A percentile compares a stretch with the other conserved stretches of the same genome.
Conservation (phyloP, 2,113 vertebrate genomes). For the Ceuthmochares aereus region DNA sequence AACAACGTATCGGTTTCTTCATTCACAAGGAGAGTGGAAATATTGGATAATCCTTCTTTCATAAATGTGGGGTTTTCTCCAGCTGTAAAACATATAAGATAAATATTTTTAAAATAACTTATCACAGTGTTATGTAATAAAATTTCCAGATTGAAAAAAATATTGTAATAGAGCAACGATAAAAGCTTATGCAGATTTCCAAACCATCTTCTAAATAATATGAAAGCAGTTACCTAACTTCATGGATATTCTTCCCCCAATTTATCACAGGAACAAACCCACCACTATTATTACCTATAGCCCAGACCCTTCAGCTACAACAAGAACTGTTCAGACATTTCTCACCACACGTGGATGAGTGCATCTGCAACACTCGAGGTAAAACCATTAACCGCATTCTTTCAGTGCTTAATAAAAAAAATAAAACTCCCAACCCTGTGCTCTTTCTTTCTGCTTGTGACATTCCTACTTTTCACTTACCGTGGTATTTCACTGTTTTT, state of each 20-base stretch:
- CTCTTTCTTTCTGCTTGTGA: background rate
- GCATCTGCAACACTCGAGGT: background rate
- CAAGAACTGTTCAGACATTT: background rate
- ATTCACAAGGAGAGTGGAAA: constrained; percentile 78
- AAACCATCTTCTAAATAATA: background rate
- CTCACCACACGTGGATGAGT: background rate
- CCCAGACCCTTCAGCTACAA: background rate
- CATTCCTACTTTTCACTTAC: constrained; percentile 5
- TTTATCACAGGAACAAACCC: background rate
- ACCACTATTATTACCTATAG: background rate
- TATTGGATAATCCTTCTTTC: constrained; percentile 72
- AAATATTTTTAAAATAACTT: background rate
- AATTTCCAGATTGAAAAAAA: background rate
- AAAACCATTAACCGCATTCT: background rate
- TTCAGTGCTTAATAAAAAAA: background rate
- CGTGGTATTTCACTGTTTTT: constrained; percentile 52
- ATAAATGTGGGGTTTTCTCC: constrained; percentile 65
- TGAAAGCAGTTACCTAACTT: background rate
- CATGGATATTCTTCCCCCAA: background rate
- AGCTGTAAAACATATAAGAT: constrained; percentile 43
- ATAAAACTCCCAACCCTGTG: background rate
- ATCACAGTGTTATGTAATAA: background rate
- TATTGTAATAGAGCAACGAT: background rate
- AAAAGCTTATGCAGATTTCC: background rate
- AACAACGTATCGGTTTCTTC: constrained; percentile 74